Evolutionary conservation across 1,140 invertebrate species (phyloP).

Genomic region (Apolygus lucorum): DNA sequence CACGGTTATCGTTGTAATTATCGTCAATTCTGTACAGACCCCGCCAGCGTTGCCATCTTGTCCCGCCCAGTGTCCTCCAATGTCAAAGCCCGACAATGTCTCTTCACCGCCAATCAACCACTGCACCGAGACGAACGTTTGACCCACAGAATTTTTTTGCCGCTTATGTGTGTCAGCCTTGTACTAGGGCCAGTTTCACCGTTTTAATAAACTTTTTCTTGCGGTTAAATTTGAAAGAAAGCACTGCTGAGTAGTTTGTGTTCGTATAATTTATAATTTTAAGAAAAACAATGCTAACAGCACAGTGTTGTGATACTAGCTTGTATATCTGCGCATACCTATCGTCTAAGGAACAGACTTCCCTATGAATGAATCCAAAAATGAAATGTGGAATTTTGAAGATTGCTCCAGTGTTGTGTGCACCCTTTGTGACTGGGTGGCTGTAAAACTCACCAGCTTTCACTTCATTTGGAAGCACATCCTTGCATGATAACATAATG

Average conservation of each 20-base stretch:
- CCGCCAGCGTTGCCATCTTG: background rate
- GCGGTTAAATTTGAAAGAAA: background rate
- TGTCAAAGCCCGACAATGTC: background rate
- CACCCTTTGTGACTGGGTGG: background rate
- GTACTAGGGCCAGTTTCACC: background rate
- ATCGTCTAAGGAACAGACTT: background rate
- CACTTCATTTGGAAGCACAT: background rate
- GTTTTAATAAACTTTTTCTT: background rate
- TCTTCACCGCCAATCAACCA: background rate
- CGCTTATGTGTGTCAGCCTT: background rate
- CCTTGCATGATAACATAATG: background rate
- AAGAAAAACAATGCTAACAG: background rate
- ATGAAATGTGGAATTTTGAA: background rate
- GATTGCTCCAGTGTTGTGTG: background rate
- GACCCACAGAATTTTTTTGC: background rate
- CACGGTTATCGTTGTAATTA: conserved; percentile 20
- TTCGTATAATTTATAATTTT: too few species aligned
- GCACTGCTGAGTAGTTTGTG: background rate
- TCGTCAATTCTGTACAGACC: conserved; percentile 18
- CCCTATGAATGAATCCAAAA: background rate
- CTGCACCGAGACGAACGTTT: conserved; percentile 9
- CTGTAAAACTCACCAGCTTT: background rate
- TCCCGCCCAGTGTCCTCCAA: background rate
- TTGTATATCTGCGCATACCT: background rate
- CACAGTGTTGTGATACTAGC: background rate